Evolutionary conservation across 2,888 invertebrate species (phyloP).

Genomic region (Epinotia brunnichana): DNA sequence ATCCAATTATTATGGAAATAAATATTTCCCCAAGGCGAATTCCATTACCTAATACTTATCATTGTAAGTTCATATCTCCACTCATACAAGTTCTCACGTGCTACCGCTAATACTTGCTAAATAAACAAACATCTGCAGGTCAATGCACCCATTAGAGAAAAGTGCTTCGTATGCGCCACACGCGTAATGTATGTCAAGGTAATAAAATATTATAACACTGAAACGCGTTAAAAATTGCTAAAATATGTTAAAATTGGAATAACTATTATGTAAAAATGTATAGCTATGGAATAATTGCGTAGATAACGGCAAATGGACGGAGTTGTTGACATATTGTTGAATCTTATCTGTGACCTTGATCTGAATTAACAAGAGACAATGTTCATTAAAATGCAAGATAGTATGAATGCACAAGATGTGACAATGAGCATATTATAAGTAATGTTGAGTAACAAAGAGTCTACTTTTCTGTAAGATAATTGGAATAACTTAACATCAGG

Average conservation of each 20-base stretch:
- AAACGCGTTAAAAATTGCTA: neutral
- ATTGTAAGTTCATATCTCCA: neutral
- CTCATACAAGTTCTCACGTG: conserved; percentile 1
- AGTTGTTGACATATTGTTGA: conserved; percentile 44
- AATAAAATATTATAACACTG: neutral
- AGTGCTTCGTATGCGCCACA: conserved; percentile 22
- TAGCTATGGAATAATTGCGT: neutral
- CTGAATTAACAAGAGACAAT: conserved; percentile 38
- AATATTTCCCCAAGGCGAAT: neutral
- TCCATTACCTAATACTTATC: neutral
- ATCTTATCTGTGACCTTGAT: conserved; percentile 61
- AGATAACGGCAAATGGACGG: conserved; percentile 15
- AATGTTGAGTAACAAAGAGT: neutral
- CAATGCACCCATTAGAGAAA: conserved; percentile 33
- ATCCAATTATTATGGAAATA: neutral
- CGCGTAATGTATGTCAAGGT: conserved; percentile 25
- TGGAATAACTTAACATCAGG: no score
- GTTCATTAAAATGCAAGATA: conserved; percentile 31
- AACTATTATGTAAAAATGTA: neutral
- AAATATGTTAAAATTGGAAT: neutral
- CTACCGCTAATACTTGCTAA: conserved; percentile 4
- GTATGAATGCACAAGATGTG: neutral
- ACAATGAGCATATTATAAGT: neutral
- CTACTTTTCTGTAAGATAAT: no score
- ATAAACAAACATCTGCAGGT: conserved; percentile 26